Evolutionary conservation across 2,113 vertebrate species (phyloP), one percentile per base, ranked within the genome.

Genomic region (Cavia porcellus): DNA sequence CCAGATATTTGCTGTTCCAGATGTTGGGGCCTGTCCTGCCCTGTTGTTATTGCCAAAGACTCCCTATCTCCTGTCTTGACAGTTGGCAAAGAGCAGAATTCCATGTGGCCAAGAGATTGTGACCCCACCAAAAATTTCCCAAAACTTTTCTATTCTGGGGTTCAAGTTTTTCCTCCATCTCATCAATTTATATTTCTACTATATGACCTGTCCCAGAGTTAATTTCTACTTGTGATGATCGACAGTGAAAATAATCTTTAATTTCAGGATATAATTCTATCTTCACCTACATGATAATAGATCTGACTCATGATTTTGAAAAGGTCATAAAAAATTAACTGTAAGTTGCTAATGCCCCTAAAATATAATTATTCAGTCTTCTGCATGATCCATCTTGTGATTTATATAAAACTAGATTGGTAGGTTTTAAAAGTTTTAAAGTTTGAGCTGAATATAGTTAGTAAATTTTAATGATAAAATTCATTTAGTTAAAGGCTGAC

Each of bases 401-500:
- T 15, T 84, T 86, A 32, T 17, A 75, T 70, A 70, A 93, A 86
- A 90, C 2, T 0, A 92, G n/a, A 62, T 10, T 77, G 62, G 20
- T 75, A 64, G 19, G 75, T 89, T 72, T 82, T 95, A 30, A 64
- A 84, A 89, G 59, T 92, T 88, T n/a, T 89, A 72, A 87, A 86
- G 57, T 68, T 89, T 94, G 45, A 84, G n/a, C 5, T 85, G 38
- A 94, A 87, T 52, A 64, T 32, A 82, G 42, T 84, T 94, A 92
- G 72, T 77, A 92, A 59, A 50, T 14, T 74, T 96, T 77, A 12
- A 1, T 62, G 25, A 22, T 81, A 70, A 92, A 86, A 45, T 30
- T 57, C 47, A 38, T 83, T 96, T 93, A 87, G 10, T 95, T 95
- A 94, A 93, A 90, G 20, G 20, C 45, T 84, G 52, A 80, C 70